Base-by-base conservation (phyloP, 2,797 vertebrate species). In the Craterocephalus amniculus region DNA sequence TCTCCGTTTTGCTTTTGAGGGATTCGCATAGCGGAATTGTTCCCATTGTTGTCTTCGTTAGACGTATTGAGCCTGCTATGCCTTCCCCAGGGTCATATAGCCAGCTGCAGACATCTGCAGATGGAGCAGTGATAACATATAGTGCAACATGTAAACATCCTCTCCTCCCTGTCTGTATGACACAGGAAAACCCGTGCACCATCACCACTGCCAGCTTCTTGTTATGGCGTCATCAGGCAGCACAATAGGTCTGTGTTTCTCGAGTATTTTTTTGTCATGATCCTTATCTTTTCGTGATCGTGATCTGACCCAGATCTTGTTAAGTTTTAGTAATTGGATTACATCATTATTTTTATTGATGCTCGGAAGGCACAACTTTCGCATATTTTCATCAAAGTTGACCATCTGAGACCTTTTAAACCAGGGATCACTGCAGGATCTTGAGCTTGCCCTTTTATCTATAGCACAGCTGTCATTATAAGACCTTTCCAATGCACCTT, bases 1-100 rank as follows among this genome's bases (percentile, higher is more conserved):
- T 40, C 26, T 51, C 13, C 26, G 54, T 56, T 14, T 18, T 52
- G 16, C 51, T 55, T 66, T 22, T 22, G 24, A 38, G 6, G 38
- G 29, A 40, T 65, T 40, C 63, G 27, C 29, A 49, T 43, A 5
- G 51, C 40, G 71, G 58, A 81, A 72, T 67, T 58, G 27, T 38
- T 34, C 45, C 0, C 71, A 63, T 24, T 32, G 52, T 76, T 75
- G 80, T 72, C n/a, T 16, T 76, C 63, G n/a, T 64, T 54, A 67
- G 40, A 80, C 63, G 58, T 31, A 57, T 67, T 31, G 7, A 80
- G 64, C 13, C 34, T 0, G 16, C 40, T 35, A 54, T 13, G 52
- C 26, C 36, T 10, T 88, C 83, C 85, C 83, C 49, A 58, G 71
- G 77, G 80, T 80, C 81, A 79, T 77, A 87, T 87, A 78, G 60